A percentile compares a stretch with the other conserved stretches of the same genome.
phyloP scores from a whole-genome alignment of 2,888 invertebrate species.

The Frankliniella intonsa region DNA sequence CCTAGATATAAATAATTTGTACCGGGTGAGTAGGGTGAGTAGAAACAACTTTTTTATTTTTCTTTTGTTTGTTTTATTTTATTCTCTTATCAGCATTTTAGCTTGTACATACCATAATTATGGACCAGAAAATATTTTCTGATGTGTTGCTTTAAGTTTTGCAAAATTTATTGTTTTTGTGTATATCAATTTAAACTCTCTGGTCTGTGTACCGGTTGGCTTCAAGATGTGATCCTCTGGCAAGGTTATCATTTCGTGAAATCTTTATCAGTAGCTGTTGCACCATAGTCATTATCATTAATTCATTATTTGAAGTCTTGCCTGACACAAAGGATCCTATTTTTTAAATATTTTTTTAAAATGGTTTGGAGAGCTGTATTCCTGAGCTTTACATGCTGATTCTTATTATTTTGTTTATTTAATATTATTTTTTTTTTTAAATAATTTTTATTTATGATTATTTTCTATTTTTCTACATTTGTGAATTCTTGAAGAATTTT shows the following conservation, averaged over 20 bases:
- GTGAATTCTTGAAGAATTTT: not conserved
- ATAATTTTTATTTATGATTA: not conserved
- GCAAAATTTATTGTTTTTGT: no score
- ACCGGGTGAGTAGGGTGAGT: conserved; percentile 56
- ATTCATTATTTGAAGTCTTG: not conserved
- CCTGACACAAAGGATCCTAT: no score
- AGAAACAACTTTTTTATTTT: conserved; percentile 45
- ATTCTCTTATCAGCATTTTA: not conserved
- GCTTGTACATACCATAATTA: no score
- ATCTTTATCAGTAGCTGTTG: no score
- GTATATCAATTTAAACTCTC: no score
- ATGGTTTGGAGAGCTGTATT: not conserved
- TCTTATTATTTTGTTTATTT: not conserved
- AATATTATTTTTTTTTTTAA: not conserved
- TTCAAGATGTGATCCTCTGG: no score
- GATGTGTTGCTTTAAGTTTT: no score
- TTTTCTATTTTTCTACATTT: not conserved
- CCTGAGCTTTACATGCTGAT: no score
- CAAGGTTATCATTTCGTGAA: no score
- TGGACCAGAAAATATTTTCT: no score
- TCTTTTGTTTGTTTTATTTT: conserved; percentile 19
- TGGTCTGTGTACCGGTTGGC: no score
- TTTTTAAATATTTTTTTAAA: not conserved
- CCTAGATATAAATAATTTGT: conserved; percentile 96
- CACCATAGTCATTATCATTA: not conserved